A percentile compares a stretch with the other conserved stretches of the same genome.
Evolutionary conservation across 2,113 vertebrate genomes (phyloP).

Genomic region (Bufo gargarizans): DNA sequence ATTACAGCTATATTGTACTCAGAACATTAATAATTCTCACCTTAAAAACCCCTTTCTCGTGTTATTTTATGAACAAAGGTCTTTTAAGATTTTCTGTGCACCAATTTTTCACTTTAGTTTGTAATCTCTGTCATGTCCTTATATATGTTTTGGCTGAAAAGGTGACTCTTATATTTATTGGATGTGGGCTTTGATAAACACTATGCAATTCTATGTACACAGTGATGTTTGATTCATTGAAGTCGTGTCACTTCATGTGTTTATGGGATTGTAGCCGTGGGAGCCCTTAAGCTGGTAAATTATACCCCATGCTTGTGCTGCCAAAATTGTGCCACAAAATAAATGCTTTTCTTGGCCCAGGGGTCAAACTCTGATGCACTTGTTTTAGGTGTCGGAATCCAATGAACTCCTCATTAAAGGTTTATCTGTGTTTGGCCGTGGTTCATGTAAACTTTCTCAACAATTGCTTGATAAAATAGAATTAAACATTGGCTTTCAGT

Average conservation of each 20-base stretch:
- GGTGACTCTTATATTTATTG: conserved; percentile 78
- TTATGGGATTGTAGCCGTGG: conserved; percentile 75
- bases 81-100: neutral
- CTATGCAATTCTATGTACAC: conserved; percentile 75
- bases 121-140: conserved; percentile 78
- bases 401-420: conserved; percentile 66
- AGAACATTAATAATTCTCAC: neutral
- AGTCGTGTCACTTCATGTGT: conserved; percentile 84
- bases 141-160: conserved; percentile 77
- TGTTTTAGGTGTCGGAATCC: conserved; percentile 63
- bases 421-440: conserved; percentile 75
- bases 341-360: conserved; percentile 61
- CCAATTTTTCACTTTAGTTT: conserved; percentile 78
- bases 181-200: conserved; percentile 81
- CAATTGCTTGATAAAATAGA: conserved; percentile 82
- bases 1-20: no score
- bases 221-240: conserved; percentile 81
- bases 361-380: conserved; percentile 65
- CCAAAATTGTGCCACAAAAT: conserved; percentile 63
- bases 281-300: conserved; percentile 76
- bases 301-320: conserved; percentile 69
- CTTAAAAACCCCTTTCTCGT: neutral
- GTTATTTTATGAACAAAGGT: conserved; percentile 5
- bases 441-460: conserved; percentile 78
- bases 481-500: conserved; percentile 74